These are phyloP conservation scores for Drosophila sp. DNA, from an alignment of 1,140 invertebrate species.

Conservation along the genomic window DNA sequence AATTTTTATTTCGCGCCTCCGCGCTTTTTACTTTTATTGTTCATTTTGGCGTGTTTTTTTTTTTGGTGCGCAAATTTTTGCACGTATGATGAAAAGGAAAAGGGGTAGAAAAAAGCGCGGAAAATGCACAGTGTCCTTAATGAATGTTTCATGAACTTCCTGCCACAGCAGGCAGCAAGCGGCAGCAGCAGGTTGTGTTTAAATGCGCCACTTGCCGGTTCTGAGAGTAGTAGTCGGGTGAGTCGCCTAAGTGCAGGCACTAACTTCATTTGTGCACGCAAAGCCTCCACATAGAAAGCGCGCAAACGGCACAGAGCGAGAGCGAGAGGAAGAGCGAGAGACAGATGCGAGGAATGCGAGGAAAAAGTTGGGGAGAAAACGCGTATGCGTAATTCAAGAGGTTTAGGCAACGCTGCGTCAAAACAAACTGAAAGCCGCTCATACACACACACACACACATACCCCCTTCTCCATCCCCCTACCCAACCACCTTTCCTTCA, in stretches of 20 bases:
- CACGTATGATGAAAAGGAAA: conserved; percentile 43
- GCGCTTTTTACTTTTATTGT: neutral
- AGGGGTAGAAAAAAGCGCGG: conserved; percentile 5
- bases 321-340: conserved; percentile 7
- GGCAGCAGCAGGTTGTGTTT: conserved; percentile 12
- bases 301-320: conserved; percentile 17
- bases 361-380: neutral
- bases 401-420: conserved; percentile 34
- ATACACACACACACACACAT: conserved; percentile 10
- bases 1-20: neutral
- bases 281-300: conserved; percentile 30
- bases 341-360: neutral
- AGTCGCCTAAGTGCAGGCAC: conserved; percentile 59
- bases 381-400: conserved; percentile 67
- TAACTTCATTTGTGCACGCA: conserved; percentile 70
- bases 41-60: neutral
- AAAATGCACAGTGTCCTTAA: conserved; percentile 60
- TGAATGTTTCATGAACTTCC: conserved; percentile 76
- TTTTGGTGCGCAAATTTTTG: conserved; percentile 25
- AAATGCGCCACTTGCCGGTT: conserved; percentile 20
- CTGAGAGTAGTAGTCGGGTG: neutral
- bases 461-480: neutral
- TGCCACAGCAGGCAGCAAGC: conserved; percentile 2
- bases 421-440: conserved; percentile 51
- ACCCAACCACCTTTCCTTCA: neutral